Evolutionary conservation across 2,888 invertebrate species (phyloP), one percentile per base, ranked within the genome.

Genomic region (Mythimna pallens): DNA sequence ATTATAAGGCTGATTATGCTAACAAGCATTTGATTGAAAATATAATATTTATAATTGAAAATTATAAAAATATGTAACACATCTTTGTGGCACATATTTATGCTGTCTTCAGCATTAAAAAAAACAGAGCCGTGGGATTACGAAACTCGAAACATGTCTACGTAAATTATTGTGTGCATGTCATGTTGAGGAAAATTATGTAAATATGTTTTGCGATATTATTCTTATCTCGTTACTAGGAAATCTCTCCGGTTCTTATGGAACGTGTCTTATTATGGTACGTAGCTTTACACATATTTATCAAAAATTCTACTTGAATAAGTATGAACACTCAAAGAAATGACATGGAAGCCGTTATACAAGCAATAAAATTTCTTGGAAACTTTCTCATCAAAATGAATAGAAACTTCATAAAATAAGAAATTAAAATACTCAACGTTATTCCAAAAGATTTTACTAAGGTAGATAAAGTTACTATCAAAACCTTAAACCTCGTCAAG

Each of bases 281-380:
- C 12, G 12, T 14, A 43, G 12, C 36, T 9, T 30, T 77, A 55
- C 17, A 55, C 7, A 25, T 5, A 20, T 65, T 55, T 55, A 62
- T 52, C 20, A 65, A 43, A 25, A 78, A 43, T 78, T 71, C 50
- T n/a, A 7, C 25, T 8, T 64, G 77, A 69, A 22, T 20, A 30
- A 52, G 20, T 34, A 9, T 36, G 12, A 65, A 71, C 25, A 55
- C 50, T 36, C n/a, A 36, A 59, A 9, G 22, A 4, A 62, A 71
- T 57, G 25, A 50, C 65, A 52, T 52, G 50, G 61, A 70, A 71
- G 36, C 40, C 9, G 61, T 65, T 75, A 34, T 8, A 43, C 17
- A n/a, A 17, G 17, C 43, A 20, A n/a, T n/a, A 52, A 59, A 12
- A 3, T 43, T 43, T 66, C 10, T 12, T 14, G 22, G n/a, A n/a